phyloP scores from a whole-genome alignment of 2,888 invertebrate species.

The Acronicta psi region DNA sequence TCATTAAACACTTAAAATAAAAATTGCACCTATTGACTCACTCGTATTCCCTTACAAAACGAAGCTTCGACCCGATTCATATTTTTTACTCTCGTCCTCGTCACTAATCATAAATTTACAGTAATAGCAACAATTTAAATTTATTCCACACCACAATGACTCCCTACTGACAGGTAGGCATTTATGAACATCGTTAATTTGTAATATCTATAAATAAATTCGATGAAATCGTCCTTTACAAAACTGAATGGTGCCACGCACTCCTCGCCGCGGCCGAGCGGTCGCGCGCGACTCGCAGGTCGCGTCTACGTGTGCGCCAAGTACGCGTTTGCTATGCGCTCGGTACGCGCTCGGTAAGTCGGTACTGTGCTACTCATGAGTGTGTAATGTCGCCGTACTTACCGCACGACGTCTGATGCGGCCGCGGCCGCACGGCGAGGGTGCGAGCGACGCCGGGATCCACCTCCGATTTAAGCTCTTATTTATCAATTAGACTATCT shows the following conservation, averaged over 20 bases:
- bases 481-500: conserved; percentile 84
- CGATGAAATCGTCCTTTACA: conserved; percentile 88
- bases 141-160: conserved; percentile 85
- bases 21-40: conserved; percentile 88
- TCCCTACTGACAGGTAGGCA: conserved; percentile 81
- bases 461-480: conserved; percentile 80
- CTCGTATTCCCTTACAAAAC: conserved; percentile 83
- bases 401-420: conserved; percentile 65
- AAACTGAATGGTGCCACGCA: conserved; percentile 72
- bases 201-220: conserved; percentile 89
- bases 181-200: conserved; percentile 83
- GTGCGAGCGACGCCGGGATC: conserved; percentile 73
- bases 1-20: conserved; percentile 79
- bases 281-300: conserved; percentile 52
- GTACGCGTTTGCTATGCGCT: conserved; percentile 41
- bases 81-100: conserved; percentile 81
- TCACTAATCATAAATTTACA: conserved; percentile 85
- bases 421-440: conserved; percentile 63
- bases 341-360: conserved; percentile 43
- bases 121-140: conserved; percentile 86
- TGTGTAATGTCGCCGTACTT: conserved; percentile 69
- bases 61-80: conserved; percentile 85
- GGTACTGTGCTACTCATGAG: conserved; percentile 50
- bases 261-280: conserved; percentile 64
- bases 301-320: conserved; percentile 40